Evolutionary conservation across 2,888 invertebrate species (phyloP).

Genomic region (Nycteola revayana): DNA sequence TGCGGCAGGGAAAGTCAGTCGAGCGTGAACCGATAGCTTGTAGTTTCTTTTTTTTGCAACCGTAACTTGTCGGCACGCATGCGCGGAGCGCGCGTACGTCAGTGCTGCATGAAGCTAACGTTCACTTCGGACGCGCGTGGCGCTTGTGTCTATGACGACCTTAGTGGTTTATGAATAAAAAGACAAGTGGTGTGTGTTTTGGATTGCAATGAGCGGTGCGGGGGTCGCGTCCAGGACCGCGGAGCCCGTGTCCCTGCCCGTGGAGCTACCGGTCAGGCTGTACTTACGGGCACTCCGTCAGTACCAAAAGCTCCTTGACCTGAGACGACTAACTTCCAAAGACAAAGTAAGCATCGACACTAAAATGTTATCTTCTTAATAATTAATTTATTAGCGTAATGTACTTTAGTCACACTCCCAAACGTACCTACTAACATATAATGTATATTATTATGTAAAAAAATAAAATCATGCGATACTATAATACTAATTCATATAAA

Average conservation of each 20-base stretch:
- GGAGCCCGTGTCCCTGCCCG: slow-evolving; percentile 51
- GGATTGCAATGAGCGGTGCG: slow-evolving; percentile 63
- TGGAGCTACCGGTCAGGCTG: slow-evolving; percentile 72
- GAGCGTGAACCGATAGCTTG: slow-evolving; percentile 46
- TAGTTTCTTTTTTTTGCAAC: slow-evolving; percentile 73
- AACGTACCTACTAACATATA: no score
- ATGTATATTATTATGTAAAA: no score
- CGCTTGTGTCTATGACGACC: slow-evolving; percentile 51
- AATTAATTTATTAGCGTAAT: no score
- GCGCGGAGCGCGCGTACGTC: slow-evolving; percentile 65
- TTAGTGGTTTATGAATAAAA: slow-evolving; percentile 59
- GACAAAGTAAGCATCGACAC: slow-evolving; percentile 68
- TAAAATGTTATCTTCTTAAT: no score
- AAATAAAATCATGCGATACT: no score
- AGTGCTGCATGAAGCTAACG: slow-evolving; percentile 74
- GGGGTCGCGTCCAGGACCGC: slow-evolving; percentile 62
- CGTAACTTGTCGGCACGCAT: slow-evolving; percentile 60
- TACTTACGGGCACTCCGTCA: slow-evolving; percentile 83
- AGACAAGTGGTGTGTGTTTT: slow-evolving; percentile 50
- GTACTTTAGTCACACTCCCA: no score
- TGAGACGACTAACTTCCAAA: slow-evolving; percentile 77
- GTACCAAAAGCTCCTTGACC: slow-evolving; percentile 83
- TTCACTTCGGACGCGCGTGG: slow-evolving; percentile 79
- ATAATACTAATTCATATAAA: no score
- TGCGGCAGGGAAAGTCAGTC: slow-evolving; percentile 68